Conservation (phyloP, 2,113 vertebrate genomes). For the Trogon surrucura region DNA sequence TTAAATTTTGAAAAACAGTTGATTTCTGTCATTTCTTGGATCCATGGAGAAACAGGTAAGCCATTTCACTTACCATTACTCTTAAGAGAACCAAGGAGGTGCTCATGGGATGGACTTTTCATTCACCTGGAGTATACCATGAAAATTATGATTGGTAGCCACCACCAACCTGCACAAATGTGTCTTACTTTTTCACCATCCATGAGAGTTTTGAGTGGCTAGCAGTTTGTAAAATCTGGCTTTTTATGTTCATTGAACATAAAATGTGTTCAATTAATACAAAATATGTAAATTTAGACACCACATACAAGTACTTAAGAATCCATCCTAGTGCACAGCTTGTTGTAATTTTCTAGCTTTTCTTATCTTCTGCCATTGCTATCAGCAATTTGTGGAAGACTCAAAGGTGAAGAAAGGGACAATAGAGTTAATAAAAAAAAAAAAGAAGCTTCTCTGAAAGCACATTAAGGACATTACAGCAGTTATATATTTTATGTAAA, state of each 20-base stretch:
- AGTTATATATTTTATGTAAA: not conserved
- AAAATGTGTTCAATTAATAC: not conserved
- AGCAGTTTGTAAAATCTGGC: not conserved
- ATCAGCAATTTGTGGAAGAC: not conserved
- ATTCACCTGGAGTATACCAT: not conserved
- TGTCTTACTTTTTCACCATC: not conserved
- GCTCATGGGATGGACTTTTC: not conserved
- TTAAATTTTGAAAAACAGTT: not conserved
- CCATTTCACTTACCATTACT: not conserved
- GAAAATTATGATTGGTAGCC: not conserved
- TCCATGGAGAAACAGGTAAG: not conserved
- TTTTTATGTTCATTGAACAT: not conserved
- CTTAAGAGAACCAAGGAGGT: not conserved
- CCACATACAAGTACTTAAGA: not conserved
- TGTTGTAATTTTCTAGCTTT: not conserved
- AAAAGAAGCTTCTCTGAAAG: not conserved
- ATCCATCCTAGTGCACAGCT: not conserved
- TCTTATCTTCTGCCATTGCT: not conserved
- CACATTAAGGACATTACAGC: not conserved
- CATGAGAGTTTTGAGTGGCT: not conserved
- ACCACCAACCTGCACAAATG: not conserved
- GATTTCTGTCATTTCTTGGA: not conserved
- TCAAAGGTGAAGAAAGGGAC: not conserved
- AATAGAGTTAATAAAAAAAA: not conserved
- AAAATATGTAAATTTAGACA: not conserved